Evolutionary conservation across 2,797 vertebrate species (phyloP), one percentile per base, ranked within the genome.

Genomic region (Linurgus olivaceus): DNA sequence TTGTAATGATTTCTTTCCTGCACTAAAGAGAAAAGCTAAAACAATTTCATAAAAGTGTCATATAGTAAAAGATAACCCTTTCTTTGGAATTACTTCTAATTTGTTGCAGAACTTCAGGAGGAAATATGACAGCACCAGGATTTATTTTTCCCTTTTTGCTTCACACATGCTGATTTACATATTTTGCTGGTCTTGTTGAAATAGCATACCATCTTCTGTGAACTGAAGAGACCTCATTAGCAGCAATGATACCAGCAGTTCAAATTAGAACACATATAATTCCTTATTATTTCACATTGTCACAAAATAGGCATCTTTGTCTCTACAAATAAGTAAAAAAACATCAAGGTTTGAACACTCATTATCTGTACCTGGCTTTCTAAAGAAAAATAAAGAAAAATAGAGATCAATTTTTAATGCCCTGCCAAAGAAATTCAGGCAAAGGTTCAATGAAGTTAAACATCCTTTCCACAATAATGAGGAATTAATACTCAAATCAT

Each of bases 1-100:
- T 94, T 96, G 72, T 96, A 97, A 94, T 94, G 61, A 96, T 77
- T 95, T 74, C 80, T 96, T 96, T 89, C 47, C 73, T 81, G 19
- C 61, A 42, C 74, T 95, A 77, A 94, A 96, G 52, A 67, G 82
- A 92, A 96, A 96, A 79, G 38, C 59, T 83, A 91, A 92, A 94
- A 91, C 28, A 72, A 73, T 92, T 85, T 95, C 72, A 83, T 82
- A 38, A 26, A 88, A 74, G 51, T 94, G 66, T 70, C 77, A 59
- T 48, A 54, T 83, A 82, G 48, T 85, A 86, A 95, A 90, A 88
- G 70, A 83, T 74, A 89, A 91, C 59, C 33, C 26, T 92, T 93
- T 90, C 42, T 91, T 52, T 45, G 48, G 58, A 86, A 74, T 63
- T 29, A 23, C 91, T 94, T 88, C 63, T 77, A 73, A 61, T 88